A percentile compares a stretch with the other conserved stretches of the same genome.
These are phyloP conservation scores for Chiridota heheva DNA, from an alignment of 35 echinoderm and acorn worm genomes.

Conservation along the genomic window DNA sequence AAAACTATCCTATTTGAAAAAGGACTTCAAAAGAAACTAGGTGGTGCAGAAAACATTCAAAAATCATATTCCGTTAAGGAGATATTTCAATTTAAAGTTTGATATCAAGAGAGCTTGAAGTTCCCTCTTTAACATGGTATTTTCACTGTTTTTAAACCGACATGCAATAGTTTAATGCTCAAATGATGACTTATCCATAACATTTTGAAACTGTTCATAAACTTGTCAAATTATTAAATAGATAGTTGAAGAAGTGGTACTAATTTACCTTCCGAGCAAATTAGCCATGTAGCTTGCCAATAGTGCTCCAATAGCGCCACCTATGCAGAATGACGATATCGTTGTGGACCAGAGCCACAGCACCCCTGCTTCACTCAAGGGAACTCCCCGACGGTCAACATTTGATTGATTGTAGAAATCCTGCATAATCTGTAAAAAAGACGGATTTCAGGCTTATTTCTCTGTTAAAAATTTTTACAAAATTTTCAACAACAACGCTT, in stretches of 20 bases:
- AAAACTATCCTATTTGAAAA: too few species aligned
- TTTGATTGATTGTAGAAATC: slow-evolving; percentile 88
- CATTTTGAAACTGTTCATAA: background rate
- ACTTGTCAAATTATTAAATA: background rate
- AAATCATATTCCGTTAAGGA: too few species aligned
- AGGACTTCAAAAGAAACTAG: too few species aligned
- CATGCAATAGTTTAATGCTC: background rate
- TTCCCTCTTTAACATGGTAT: background rate
- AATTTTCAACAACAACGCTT: too few species aligned
- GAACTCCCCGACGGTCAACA: slow-evolving; percentile 43
- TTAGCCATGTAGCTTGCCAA: slow-evolving; percentile 58
- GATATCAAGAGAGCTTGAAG: background rate
- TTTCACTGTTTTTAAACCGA: background rate
- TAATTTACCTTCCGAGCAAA: slow-evolving; percentile 64
- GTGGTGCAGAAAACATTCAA: too few species aligned
- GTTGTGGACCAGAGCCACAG: slow-evolving; percentile 89
- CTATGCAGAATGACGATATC: slow-evolving; percentile 73
- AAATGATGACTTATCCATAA: background rate
- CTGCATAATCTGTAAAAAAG: slow-evolving; percentile 76
- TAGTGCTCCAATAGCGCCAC: slow-evolving; percentile 84
- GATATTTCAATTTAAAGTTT: too few species aligned
- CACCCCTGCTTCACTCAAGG: slow-evolving; percentile 49
- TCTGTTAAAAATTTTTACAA: too few species aligned
- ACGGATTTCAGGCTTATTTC: too few species aligned
- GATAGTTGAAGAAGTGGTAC: background rate